These are phyloP conservation scores for Burhinus oedicnemus DNA, from an alignment of 2,113 vertebrate species.

Conservation along the genomic window DNA sequence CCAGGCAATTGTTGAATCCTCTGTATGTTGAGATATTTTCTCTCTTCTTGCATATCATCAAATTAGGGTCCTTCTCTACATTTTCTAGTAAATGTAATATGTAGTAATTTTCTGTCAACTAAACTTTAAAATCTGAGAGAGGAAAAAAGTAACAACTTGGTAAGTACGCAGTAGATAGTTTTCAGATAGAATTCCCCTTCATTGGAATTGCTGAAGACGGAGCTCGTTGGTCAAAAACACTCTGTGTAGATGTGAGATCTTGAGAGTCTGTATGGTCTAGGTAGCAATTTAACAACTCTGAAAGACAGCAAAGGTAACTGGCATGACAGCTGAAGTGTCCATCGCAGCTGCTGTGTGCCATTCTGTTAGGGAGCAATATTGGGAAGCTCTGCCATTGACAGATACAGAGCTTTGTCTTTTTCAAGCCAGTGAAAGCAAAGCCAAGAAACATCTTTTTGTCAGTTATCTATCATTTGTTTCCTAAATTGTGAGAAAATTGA, in stretches of 20 bases:
- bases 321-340: not conserved
- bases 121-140: not conserved
- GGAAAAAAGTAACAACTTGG: not conserved
- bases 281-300: not conserved
- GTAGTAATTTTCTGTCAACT: not conserved
- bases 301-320: not conserved
- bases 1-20: not conserved
- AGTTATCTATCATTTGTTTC: not conserved
- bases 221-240: not conserved
- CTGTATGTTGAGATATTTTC: not conserved
- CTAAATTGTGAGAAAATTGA: not conserved
- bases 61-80: not conserved
- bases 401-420: not conserved
- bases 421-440: not conserved
- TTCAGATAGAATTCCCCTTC: not conserved
- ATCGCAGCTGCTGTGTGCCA: accelerated
- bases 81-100: not conserved
- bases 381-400: not conserved
- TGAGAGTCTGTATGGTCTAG: not conserved
- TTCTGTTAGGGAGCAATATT: not conserved
- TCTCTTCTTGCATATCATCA: accelerated
- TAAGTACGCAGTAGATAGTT: not conserved
- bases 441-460: not conserved
- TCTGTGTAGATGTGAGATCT: not conserved
- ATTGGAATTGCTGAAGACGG: not conserved